A percentile compares a stretch with the other conserved stretches of the same genome.
These are phyloP conservation scores for Pterobdella sp. DNA, from an alignment of 2,888 invertebrate genomes.

Conservation along the genomic window DNA sequence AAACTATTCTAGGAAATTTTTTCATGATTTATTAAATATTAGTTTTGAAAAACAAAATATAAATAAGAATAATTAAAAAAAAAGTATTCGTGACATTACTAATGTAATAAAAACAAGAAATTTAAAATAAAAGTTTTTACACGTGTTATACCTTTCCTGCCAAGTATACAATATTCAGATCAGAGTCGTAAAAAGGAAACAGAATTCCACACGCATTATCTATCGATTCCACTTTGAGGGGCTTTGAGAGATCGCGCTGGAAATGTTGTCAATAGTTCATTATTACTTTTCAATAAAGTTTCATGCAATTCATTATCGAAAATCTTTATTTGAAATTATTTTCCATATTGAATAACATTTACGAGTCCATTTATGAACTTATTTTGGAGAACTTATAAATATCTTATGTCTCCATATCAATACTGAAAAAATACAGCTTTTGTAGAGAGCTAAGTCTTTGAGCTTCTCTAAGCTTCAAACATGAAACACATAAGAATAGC, in stretches of 20 bases:
- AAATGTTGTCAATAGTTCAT: too few species aligned
- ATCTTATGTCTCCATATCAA: too few species aligned
- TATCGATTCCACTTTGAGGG: constrained; percentile 46
- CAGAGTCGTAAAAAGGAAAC: constrained; percentile 91
- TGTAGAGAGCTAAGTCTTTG: neutral
- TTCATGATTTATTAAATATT: too few species aligned
- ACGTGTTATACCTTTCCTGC: constrained; percentile 68
- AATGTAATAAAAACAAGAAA: neutral
- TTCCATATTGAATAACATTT: neutral
- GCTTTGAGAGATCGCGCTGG: constrained; percentile 48
- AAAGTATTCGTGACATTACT: too few species aligned
- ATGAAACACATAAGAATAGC: neutral
- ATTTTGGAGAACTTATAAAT: neutral
- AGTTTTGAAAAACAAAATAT: too few species aligned
- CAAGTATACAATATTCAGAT: constrained; percentile 84
- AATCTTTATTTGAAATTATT: neutral
- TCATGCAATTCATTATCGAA: too few species aligned
- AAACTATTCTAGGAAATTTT: neutral
- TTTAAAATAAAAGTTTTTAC: neutral
- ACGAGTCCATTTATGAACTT: neutral
- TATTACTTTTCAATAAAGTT: too few species aligned
- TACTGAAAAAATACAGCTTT: too few species aligned
- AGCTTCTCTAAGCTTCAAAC: neutral
- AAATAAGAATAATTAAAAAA: too few species aligned
- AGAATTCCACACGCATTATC: constrained; percentile 80